Evolutionary conservation across 1,140 invertebrate genomes (phyloP).

Genomic region (Zaprionus ornatus): DNA sequence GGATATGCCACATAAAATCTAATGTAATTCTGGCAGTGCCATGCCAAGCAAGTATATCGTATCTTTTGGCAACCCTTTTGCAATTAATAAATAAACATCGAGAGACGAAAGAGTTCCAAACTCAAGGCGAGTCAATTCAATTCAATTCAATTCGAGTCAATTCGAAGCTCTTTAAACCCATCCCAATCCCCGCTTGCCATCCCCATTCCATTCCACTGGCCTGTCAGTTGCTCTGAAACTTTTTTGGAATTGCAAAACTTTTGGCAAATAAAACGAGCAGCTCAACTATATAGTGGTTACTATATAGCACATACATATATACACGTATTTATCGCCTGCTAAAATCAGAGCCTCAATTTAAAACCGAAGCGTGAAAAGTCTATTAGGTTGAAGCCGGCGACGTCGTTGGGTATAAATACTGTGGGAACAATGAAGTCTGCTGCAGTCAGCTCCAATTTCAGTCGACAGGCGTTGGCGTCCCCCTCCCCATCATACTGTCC

Average conservation of each 20-base stretch:
- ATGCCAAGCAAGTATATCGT: slow-evolving; percentile 14
- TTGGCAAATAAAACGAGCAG: slow-evolving; percentile 57
- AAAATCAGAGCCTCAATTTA: slow-evolving; percentile 78
- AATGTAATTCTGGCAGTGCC: slow-evolving; percentile 4
- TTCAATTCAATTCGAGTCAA: slow-evolving; percentile 17
- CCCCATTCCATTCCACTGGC: not conserved
- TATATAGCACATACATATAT: slow-evolving; percentile 20
- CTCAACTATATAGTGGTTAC: slow-evolving; percentile 17
- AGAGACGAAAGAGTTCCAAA: not conserved
- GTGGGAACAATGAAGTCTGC: slow-evolving; percentile 76
- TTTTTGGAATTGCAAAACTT: slow-evolving; percentile 74
- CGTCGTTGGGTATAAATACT: slow-evolving; percentile 52
- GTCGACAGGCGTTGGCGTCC: slow-evolving; percentile 1
- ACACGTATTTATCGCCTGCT: slow-evolving; percentile 55
- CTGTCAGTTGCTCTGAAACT: slow-evolving; percentile 43
- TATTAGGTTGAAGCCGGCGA: slow-evolving; percentile 62
- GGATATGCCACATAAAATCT: slow-evolving; percentile 38
- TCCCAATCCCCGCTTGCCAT: not conserved
- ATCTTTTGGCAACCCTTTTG: slow-evolving; percentile 66
- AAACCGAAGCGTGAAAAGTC: slow-evolving; percentile 78
- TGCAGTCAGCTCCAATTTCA: slow-evolving; percentile 58
- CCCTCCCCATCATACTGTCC: not conserved
- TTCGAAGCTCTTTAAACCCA: slow-evolving; percentile 37
- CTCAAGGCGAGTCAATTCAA: not conserved
- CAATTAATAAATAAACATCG: slow-evolving; percentile 74